These are phyloP conservation scores for Diarsia brunnea DNA, from an alignment of 2,888 invertebrate species.

Conservation along the genomic window DNA sequence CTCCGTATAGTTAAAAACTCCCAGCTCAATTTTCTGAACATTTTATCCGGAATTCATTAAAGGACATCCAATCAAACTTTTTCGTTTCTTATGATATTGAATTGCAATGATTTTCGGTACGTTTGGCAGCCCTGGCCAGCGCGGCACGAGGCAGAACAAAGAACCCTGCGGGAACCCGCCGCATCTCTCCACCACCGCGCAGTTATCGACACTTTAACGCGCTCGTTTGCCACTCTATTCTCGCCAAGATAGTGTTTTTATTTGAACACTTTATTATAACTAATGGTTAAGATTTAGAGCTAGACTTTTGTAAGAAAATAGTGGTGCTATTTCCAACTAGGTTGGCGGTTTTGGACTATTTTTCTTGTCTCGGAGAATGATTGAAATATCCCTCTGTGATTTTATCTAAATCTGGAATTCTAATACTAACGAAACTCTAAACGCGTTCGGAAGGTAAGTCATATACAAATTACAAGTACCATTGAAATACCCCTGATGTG, in stretches of 20 bases:
- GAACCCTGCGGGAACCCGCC: slow-evolving; percentile 44
- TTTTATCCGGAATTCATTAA: slow-evolving; percentile 20
- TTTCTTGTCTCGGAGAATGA: not conserved
- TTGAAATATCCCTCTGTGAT: not conserved
- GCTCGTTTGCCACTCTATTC: slow-evolving; percentile 43
- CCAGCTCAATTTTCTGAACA: slow-evolving; percentile 10
- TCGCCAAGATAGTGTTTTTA: slow-evolving; percentile 47
- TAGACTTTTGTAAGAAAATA: slow-evolving; percentile 17
- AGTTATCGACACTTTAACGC: slow-evolving; percentile 56
- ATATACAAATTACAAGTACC: not conserved
- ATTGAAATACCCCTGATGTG: not conserved
- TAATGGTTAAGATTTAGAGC: slow-evolving; percentile 47
- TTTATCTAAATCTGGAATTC: not conserved
- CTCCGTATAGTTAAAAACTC: not conserved
- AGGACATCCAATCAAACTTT: slow-evolving; percentile 46
- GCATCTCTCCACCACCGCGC: slow-evolving; percentile 34
- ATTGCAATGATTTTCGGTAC: slow-evolving; percentile 6
- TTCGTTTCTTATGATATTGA: slow-evolving; percentile 34
- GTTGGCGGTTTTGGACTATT: not conserved
- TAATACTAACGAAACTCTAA: not conserved
- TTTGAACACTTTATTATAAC: slow-evolving; percentile 30
- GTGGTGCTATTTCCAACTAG: not conserved
- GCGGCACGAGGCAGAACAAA: slow-evolving; percentile 43
- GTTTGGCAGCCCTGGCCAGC: slow-evolving; percentile 51
- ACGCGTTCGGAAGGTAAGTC: not conserved